Evolutionary conservation across 2,113 vertebrate species (phyloP).

Genomic region (Aspiorhynchus laticeps): DNA sequence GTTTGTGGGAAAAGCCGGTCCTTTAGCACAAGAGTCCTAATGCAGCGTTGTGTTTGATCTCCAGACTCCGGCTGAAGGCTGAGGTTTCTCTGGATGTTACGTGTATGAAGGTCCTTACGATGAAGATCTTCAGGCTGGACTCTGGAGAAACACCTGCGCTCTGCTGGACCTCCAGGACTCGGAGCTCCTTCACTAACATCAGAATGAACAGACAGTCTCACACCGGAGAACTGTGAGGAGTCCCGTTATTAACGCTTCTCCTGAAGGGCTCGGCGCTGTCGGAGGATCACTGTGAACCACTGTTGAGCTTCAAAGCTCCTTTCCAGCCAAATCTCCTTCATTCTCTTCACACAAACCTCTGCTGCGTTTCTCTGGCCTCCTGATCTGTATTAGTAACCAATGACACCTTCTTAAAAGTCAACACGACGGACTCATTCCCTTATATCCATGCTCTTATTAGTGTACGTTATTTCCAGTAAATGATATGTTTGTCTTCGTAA

Average conservation of each 20-base stretch:
- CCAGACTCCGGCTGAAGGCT: conserved; percentile 68
- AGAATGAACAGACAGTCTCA: conserved; percentile 37
- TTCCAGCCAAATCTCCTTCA: too few relatives aligned
- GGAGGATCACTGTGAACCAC: neutral
- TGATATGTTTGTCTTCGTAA: neutral
- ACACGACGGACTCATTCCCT: neutral
- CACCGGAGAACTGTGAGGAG: conserved; percentile 32
- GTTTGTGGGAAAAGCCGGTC: too few relatives aligned
- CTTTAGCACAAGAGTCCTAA: too few relatives aligned
- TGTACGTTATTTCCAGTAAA: neutral
- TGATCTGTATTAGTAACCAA: too few relatives aligned
- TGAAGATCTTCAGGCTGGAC: conserved; percentile 61
- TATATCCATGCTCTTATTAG: neutral
- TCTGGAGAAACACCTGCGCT: conserved; percentile 69
- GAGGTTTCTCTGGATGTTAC: conserved; percentile 70
- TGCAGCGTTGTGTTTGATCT: neutral
- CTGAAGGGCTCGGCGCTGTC: neutral
- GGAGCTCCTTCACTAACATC: conserved; percentile 1
- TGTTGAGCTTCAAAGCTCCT: neutral
- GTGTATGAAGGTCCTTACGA: conserved; percentile 67
- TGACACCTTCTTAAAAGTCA: too few relatives aligned
- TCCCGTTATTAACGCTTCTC: neutral
- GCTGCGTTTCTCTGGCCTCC: too few relatives aligned
- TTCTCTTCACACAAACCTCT: too few relatives aligned
- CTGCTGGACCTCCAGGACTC: conserved; percentile 57